Evolutionary conservation across 2,888 invertebrate genomes (phyloP).

Genomic region (Mycogona germanica): DNA sequence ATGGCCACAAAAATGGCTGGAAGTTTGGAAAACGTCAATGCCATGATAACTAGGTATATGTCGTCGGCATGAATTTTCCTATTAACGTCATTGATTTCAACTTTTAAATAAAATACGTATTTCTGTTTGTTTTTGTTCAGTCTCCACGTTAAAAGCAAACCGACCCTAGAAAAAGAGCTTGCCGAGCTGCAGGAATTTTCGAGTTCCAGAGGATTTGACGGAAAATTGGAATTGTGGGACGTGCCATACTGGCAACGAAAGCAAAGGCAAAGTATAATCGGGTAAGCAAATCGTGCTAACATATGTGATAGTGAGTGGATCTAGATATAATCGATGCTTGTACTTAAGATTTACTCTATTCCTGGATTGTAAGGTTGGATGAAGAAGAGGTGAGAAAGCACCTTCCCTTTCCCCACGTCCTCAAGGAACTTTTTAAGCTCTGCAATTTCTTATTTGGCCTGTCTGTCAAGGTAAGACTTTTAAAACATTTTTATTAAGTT

Average conservation of each 20-base stretch:
- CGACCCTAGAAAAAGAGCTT: constrained; percentile 63
- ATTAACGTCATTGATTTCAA: no score
- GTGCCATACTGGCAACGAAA: constrained; percentile 75
- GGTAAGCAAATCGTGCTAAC: constrained; percentile 37
- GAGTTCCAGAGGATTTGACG: constrained; percentile 52
- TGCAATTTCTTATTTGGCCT: constrained; percentile 62
- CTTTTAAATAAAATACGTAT: no score
- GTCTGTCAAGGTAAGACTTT: constrained; percentile 31
- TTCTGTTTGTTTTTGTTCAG: constrained; percentile 21
- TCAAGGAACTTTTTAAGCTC: constrained; percentile 62
- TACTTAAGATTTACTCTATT: no score
- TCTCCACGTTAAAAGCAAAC: constrained; percentile 32
- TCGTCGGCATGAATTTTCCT: no score
- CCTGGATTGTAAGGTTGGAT: constrained; percentile 36
- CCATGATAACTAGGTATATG: constrained; percentile 46
- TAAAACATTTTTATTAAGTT: no score
- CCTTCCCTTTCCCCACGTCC: constrained; percentile 67
- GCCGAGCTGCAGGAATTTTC: constrained; percentile 58
- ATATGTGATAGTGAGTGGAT: no score
- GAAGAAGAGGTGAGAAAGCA: constrained; percentile 61
- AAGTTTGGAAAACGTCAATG: constrained; percentile 56
- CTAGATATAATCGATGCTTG: no score
- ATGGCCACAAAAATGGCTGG: constrained; percentile 93
- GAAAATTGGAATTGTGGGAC: constrained; percentile 62
- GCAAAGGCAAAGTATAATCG: constrained; percentile 51